These are phyloP conservation scores for Dione juno DNA, from an alignment of 2,888 invertebrate genomes.

Conservation along the genomic window DNA sequence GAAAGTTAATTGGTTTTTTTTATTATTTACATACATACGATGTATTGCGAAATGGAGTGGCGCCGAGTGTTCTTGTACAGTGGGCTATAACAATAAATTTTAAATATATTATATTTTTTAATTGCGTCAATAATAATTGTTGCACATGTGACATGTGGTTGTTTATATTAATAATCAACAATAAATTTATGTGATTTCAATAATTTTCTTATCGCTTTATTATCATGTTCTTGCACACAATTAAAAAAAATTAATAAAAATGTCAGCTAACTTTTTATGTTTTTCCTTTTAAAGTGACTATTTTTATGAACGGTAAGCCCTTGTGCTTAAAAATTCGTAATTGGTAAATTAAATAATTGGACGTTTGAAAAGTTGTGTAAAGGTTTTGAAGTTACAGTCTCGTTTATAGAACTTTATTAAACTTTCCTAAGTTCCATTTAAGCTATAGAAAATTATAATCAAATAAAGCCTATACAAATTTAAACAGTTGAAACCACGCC, in stretches of 20 bases:
- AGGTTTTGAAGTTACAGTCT: too few species aligned
- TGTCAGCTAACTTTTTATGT: not conserved
- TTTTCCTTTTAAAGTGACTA: not conserved
- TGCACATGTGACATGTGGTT: not conserved
- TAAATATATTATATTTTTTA: conserved; percentile 9
- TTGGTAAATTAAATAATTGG: too few species aligned
- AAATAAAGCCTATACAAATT: too few species aligned
- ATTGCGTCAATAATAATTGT: conserved; percentile 14
- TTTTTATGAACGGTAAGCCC: too few species aligned
- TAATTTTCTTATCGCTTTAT: conserved; percentile 11
- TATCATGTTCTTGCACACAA: not conserved
- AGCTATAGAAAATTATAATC: too few species aligned
- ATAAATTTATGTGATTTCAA: conserved; percentile 9
- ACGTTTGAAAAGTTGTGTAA: too few species aligned
- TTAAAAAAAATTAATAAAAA: not conserved
- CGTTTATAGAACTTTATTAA: too few species aligned
- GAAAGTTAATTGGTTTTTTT: conserved; percentile 20
- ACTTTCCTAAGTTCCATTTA: too few species aligned
- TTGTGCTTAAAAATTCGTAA: too few species aligned
- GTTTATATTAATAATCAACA: not conserved
- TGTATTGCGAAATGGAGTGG: conserved; percentile 22
- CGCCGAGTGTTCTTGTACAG: conserved; percentile 20
- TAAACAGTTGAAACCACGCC: too few species aligned
- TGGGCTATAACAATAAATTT: conserved; percentile 6
- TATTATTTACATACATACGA: conserved; percentile 2